These are phyloP conservation scores for Chydorus sphaericus DNA, from an alignment of 2,888 invertebrate genomes.

Conservation along the genomic window DNA sequence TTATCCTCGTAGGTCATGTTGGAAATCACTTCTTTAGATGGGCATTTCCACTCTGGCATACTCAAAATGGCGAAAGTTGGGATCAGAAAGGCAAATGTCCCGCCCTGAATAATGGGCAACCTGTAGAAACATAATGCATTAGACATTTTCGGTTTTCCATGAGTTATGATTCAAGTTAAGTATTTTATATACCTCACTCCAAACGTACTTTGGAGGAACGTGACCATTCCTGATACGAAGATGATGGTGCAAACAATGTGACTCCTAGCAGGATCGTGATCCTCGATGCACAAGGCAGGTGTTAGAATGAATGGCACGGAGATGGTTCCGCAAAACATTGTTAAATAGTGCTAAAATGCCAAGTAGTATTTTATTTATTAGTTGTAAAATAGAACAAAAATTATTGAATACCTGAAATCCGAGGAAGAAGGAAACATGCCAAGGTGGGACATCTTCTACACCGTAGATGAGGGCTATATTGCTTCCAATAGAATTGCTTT, in stretches of 20 bases:
- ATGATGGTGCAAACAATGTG: slow-evolving; percentile 21
- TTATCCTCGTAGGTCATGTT: slow-evolving; percentile 13
- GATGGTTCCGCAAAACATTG: slow-evolving; percentile 21
- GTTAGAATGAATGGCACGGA: slow-evolving; percentile 21
- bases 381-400: no score
- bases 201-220: slow-evolving; percentile 21
- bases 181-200: slow-evolving; percentile 21
- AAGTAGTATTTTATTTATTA: no score
- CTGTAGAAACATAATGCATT: no score
- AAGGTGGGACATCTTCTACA: no score
- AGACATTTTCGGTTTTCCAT: no score
- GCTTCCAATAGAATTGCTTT: no score
- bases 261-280: slow-evolving; percentile 20
- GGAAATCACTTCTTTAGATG: slow-evolving; percentile 2
- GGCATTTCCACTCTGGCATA: slow-evolving; percentile 18
- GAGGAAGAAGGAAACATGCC: no score
- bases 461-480: no score
- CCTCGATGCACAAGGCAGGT: slow-evolving; percentile 20
- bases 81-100: slow-evolving; percentile 20
- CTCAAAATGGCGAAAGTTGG: slow-evolving; percentile 19
- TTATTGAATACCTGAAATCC: no score
- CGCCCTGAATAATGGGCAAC: slow-evolving; percentile 23
- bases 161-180: no score
- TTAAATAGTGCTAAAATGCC: slow-evolving; percentile 21
- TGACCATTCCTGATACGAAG: slow-evolving; percentile 22